These are phyloP conservation scores for Pyrgus malvae DNA, from an alignment of 2,888 invertebrate species.

Conservation along the genomic window DNA sequence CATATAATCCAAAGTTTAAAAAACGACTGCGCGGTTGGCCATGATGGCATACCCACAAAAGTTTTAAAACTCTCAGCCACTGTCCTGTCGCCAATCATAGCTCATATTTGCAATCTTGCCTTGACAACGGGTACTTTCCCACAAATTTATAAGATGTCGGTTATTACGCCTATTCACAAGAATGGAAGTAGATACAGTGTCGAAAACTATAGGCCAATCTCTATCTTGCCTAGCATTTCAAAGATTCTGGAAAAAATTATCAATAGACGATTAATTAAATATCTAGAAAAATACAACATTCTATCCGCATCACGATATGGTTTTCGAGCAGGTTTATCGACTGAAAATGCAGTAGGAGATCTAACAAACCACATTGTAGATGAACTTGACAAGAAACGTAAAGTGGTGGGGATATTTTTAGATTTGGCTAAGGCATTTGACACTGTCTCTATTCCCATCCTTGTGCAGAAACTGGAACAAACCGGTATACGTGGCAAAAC, in stretches of 20 bases:
- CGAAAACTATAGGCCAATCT: not conserved
- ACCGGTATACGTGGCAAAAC: not conserved
- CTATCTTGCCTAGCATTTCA: not conserved
- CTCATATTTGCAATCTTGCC: not conserved
- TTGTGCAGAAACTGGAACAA: not conserved
- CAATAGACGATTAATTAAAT: not conserved
- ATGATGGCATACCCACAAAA: not conserved
- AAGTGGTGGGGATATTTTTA: not conserved
- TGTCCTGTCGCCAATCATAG: not conserved
- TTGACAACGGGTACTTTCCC: not conserved
- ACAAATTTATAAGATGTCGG: not conserved
- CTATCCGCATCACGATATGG: conserved; percentile 4
- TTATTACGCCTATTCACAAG: not conserved
- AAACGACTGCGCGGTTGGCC: not conserved
- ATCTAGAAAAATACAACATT: conserved; percentile 4
- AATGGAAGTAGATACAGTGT: not conserved
- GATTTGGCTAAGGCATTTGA: not conserved
- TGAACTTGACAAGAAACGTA: not conserved
- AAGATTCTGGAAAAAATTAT: not conserved
- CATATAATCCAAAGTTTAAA: not conserved
- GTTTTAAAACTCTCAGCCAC: not conserved
- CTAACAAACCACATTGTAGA: not conserved
- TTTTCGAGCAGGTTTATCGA: not conserved
- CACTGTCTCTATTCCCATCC: not conserved
- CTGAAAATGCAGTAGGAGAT: conserved; percentile 10